Percentiles rank a stretch among this genome's conserved stretches.
Evolutionary conservation across 2,113 vertebrate genomes (phyloP).

Genomic region (Passer montanus): DNA sequence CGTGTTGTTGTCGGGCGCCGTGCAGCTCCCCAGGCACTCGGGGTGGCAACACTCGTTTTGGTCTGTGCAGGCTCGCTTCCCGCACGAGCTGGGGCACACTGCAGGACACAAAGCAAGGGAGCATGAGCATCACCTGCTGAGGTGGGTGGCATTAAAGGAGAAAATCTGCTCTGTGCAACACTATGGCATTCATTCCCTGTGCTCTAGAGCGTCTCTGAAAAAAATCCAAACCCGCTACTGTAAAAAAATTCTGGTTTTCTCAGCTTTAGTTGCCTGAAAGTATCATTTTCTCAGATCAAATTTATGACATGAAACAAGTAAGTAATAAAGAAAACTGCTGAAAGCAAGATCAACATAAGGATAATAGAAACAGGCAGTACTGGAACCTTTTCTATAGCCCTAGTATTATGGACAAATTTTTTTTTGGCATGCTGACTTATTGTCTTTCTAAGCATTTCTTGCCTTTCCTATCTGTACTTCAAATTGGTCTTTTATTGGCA

Average conservation of each 20-base stretch:
- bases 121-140: not conserved
- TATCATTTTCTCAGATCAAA: not conserved
- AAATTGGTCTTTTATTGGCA: constrained; percentile 24
- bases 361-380: not conserved
- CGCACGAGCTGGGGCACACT: constrained; percentile 90
- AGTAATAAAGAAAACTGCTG: constrained; percentile 16
- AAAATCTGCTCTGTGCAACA: not conserved
- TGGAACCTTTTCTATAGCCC: not conserved
- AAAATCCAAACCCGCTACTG: not conserved
- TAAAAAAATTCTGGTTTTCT: not conserved
- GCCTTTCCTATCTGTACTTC: constrained; percentile 24
- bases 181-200: fast-evolving
- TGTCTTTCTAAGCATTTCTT: constrained; percentile 42
- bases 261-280: not conserved
- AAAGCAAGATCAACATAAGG: constrained; percentile 16
- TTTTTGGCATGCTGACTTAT: not conserved
- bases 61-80: constrained; percentile 86
- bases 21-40: constrained; percentile 93
- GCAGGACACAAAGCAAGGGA: constrained; percentile 30
- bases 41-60: constrained; percentile 89
- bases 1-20: constrained; percentile 79
- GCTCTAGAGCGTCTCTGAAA: not conserved
- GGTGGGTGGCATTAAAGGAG: fast-evolving
- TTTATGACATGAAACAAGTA: not conserved
- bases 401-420: not conserved